Evolutionary conservation across 2,113 vertebrate genomes (phyloP).

Genomic region (Zosterops japonicus): DNA sequence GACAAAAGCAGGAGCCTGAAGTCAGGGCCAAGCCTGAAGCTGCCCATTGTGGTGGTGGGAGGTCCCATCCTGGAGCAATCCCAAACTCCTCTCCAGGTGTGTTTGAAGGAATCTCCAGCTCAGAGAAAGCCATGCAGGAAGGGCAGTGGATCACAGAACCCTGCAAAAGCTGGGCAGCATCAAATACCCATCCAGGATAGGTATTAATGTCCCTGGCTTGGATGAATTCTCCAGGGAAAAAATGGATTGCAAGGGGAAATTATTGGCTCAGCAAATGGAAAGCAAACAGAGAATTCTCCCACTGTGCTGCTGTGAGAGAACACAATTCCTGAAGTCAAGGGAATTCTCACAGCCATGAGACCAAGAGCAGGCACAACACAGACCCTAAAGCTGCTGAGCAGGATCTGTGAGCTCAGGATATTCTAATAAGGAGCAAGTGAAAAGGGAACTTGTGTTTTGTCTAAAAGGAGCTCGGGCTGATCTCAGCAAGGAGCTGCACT

Average conservation of each 20-base stretch:
- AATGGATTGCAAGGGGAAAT: background rate
- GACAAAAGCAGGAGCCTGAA: background rate
- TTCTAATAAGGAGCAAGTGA: background rate
- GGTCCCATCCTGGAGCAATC: fast-evolving
- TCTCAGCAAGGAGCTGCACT: background rate
- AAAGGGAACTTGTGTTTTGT: background rate
- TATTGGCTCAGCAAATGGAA: background rate
- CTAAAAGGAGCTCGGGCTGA: background rate
- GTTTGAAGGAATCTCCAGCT: background rate
- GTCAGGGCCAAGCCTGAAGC: fast-evolving
- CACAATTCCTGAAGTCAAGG: background rate
- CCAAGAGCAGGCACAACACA: background rate
- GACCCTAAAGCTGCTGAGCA: background rate
- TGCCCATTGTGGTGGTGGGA: background rate
- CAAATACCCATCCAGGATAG: background rate
- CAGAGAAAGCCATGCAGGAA: background rate
- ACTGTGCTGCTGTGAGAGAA: background rate
- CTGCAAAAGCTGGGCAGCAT: background rate
- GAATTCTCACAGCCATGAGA: background rate
- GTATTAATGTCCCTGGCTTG: background rate
- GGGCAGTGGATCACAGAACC: background rate
- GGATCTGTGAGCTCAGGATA: fast-evolving
- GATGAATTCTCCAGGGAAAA: background rate
- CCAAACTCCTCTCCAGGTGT: background rate
- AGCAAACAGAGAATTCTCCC: background rate